Evolutionary conservation across 2,797 vertebrate species (phyloP).

Genomic region (Emys orbicularis): DNA sequence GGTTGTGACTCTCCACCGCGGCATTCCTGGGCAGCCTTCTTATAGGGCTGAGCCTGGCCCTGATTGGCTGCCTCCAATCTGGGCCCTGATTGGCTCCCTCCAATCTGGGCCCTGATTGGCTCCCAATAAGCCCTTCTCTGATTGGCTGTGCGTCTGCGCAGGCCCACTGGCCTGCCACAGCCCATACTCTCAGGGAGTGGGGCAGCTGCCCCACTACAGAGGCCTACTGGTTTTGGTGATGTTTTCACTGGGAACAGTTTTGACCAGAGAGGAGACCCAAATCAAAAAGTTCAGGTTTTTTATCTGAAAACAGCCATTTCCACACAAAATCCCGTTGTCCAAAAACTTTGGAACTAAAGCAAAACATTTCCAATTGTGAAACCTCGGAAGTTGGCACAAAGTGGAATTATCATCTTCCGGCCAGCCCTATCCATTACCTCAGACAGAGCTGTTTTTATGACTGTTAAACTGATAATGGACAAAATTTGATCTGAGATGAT

Average conservation of each 20-base stretch:
- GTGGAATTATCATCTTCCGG: background rate
- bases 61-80: too few species aligned
- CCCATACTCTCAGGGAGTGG: too few species aligned
- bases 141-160: too few species aligned
- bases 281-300: background rate
- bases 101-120: too few species aligned
- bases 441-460: background rate
- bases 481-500: background rate
- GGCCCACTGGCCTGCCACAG: too few species aligned
- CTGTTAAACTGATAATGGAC: background rate
- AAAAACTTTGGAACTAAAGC: background rate
- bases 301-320: background rate
- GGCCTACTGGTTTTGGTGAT: background rate
- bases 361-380: background rate
- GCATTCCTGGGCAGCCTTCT: too few species aligned
- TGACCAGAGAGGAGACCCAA: background rate
- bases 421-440: background rate
- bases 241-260: background rate
- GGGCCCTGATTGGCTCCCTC: too few species aligned
- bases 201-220: too few species aligned
- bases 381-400: background rate
- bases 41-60: too few species aligned
- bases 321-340: background rate
- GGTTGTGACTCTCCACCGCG: too few species aligned
- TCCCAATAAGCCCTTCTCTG: too few species aligned